phyloP scores from a whole-genome alignment of 2,888 invertebrate species.

The Lasioglossum villosulum region DNA sequence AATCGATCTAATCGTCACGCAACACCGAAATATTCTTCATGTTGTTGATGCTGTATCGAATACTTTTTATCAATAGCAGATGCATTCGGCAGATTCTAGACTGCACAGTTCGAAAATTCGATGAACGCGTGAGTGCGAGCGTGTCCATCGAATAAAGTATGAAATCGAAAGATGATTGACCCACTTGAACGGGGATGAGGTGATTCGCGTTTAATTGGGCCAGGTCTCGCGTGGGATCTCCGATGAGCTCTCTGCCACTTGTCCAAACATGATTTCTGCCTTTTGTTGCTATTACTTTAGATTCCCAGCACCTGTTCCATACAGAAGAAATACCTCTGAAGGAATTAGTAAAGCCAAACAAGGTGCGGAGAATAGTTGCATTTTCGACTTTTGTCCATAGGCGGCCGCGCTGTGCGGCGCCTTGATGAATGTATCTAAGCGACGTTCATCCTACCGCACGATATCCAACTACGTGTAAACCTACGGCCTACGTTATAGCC shows the following conservation, averaged over 20 bases:
- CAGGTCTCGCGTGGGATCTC: no score
- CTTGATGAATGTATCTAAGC: conserved; percentile 64
- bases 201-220: background rate
- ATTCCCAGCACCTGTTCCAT: no score
- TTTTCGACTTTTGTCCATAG: no score
- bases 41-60: background rate
- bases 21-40: background rate
- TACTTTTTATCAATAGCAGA: background rate
- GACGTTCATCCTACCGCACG: conserved; percentile 52
- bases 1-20: background rate
- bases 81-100: background rate
- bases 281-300: no score
- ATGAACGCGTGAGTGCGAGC: background rate
- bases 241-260: no score
- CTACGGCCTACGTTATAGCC: conserved; percentile 74
- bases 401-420: no score
- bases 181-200: background rate
- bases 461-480: conserved; percentile 73
- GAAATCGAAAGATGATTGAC: background rate
- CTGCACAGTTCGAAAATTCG: background rate
- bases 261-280: no score
- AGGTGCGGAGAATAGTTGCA: no score
- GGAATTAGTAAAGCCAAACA: no score
- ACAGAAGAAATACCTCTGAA: no score
- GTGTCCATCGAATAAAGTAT: background rate